Conservation (phyloP, 1,140 invertebrate species). For the Theocolax elegans region DNA sequence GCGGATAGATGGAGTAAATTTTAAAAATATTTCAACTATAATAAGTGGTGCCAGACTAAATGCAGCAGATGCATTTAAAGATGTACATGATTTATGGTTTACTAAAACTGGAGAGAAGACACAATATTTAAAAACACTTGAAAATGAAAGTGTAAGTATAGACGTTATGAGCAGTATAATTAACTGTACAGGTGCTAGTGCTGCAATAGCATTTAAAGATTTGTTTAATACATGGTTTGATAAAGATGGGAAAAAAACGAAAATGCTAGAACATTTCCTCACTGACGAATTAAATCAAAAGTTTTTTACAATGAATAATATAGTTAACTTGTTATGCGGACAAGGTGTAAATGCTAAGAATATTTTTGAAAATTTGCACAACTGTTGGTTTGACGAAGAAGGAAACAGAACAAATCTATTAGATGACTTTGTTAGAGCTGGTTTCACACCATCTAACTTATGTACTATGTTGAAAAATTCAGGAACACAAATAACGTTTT, state of each 20-base stretch:
- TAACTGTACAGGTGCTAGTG: slow-evolving; percentile 47
- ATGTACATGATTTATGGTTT: slow-evolving; percentile 24
- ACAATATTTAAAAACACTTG: neutral
- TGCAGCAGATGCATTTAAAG: slow-evolving; percentile 14
- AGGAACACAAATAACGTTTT: no score
- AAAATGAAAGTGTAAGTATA: neutral
- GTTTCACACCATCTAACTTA: slow-evolving; percentile 42
- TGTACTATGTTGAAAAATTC: neutral
- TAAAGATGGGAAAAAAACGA: slow-evolving; percentile 36
- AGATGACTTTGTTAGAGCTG: slow-evolving; percentile 50
- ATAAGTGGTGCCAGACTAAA: slow-evolving; percentile 37
- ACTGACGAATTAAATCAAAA: slow-evolving; percentile 44
- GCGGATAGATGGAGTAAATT: slow-evolving; percentile 35
- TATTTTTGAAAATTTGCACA: slow-evolving; percentile 40
- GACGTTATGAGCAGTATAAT: slow-evolving; percentile 46
- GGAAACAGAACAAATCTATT: slow-evolving; percentile 47
- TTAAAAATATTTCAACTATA: slow-evolving; percentile 47
- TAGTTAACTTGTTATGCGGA: neutral
- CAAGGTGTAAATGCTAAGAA: neutral
- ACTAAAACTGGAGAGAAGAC: neutral
- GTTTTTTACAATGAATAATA: slow-evolving; percentile 35
- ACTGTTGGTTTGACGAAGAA: slow-evolving; percentile 47
- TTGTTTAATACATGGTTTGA: slow-evolving; percentile 49
- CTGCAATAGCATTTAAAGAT: slow-evolving; percentile 45
- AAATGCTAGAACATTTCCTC: slow-evolving; percentile 43